Percentiles rank a stretch among this genome's conserved stretches.
Evolutionary conservation across 2,113 vertebrate genomes (phyloP).

Genomic region (Lamprotornis superbus): DNA sequence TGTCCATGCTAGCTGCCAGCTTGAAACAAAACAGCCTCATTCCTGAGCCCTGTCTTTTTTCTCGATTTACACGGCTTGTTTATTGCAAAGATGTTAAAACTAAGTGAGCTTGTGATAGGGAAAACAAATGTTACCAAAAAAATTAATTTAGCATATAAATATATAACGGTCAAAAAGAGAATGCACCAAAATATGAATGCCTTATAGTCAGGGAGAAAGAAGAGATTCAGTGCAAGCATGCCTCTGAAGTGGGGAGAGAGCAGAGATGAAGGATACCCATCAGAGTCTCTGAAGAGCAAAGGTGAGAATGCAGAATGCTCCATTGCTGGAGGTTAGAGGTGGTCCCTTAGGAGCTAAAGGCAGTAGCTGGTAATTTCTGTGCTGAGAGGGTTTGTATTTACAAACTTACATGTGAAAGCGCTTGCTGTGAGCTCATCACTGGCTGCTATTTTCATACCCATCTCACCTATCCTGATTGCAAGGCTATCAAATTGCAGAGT

Average conservation of each 20-base stretch:
- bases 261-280: background rate
- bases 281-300: background rate
- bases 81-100: background rate
- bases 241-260: background rate
- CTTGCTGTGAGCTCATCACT: background rate
- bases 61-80: background rate
- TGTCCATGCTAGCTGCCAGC: background rate
- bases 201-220: background rate
- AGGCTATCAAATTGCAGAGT: background rate
- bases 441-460: accelerated
- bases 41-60: background rate
- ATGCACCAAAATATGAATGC: background rate
- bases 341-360: background rate
- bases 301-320: background rate
- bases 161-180: background rate
- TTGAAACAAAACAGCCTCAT: background rate
- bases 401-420: background rate
- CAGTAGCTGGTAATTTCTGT: background rate
- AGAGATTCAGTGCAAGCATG: background rate
- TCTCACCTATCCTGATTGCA: background rate
- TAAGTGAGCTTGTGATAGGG: background rate
- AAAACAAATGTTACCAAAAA: background rate
- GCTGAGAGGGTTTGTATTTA: background rate
- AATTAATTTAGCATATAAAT: background rate
- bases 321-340: background rate